Conservation (phyloP, 1,140 invertebrate genomes). For the Drosophila ananassae region DNA sequence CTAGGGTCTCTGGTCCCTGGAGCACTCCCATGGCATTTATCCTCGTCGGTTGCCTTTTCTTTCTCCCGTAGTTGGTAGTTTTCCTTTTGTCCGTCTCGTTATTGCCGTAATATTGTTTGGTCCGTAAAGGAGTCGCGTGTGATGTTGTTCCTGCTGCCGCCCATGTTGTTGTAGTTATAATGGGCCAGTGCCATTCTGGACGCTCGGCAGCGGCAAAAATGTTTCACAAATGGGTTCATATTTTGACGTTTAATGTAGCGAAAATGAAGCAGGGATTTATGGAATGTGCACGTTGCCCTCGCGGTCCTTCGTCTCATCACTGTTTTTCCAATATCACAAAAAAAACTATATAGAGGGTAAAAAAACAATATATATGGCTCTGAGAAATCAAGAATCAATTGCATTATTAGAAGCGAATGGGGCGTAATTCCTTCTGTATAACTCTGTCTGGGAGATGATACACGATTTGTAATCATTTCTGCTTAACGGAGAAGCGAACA, state of each 20-base stretch:
- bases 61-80: conserved; percentile 24
- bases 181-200: conserved; percentile 63
- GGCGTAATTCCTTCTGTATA: conserved; percentile 32
- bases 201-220: conserved; percentile 58
- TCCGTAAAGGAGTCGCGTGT: conserved; percentile 21
- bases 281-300: conserved; percentile 76
- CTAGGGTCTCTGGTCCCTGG: neutral
- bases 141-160: conserved; percentile 44
- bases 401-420: conserved; percentile 73
- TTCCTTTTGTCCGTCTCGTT: conserved; percentile 73
- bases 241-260: conserved; percentile 82
- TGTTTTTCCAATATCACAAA: conserved; percentile 1
- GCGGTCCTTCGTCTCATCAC: conserved; percentile 17
- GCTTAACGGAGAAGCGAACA: neutral
- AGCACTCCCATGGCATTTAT: conserved; percentile 5
- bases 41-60: neutral
- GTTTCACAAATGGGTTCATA: conserved; percentile 81
- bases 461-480: neutral
- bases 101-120: conserved; percentile 69
- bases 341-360: neutral
- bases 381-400: conserved; percentile 76
- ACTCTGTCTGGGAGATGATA: conserved; percentile 23
- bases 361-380: neutral
- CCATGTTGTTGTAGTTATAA: conserved; percentile 74
- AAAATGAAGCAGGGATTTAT: conserved; percentile 81